Conservation (phyloP, 2,888 invertebrate species). For the Ophraella communa region DNA sequence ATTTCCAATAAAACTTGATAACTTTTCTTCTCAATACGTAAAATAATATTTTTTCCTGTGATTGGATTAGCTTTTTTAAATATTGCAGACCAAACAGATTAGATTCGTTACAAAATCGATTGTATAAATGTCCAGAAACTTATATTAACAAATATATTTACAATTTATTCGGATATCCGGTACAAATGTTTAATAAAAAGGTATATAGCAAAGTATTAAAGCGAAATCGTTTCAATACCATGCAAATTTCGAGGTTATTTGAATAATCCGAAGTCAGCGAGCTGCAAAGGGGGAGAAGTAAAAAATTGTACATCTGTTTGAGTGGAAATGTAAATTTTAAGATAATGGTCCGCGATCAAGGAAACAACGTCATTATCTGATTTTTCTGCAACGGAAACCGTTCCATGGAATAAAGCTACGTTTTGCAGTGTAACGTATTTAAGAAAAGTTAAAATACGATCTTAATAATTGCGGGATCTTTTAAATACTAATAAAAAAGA, state of each 20-base stretch:
- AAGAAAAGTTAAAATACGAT: not conserved
- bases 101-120: too few relatives aligned
- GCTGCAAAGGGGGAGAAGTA: slow-evolving; percentile 22
- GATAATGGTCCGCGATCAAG: slow-evolving; percentile 35
- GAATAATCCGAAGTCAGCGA: slow-evolving; percentile 30
- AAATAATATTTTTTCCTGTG: too few relatives aligned
- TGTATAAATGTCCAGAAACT: not conserved
- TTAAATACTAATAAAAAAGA: not conserved
- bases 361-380: slow-evolving; percentile 30
- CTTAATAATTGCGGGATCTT: not conserved
- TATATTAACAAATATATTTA: not conserved
- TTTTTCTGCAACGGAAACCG: slow-evolving; percentile 26
- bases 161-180: not conserved
- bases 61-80: too few relatives aligned
- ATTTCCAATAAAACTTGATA: too few relatives aligned
- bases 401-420: not conserved
- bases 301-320: slow-evolving; percentile 36
- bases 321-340: slow-evolving; percentile 38
- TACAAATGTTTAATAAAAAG: not conserved
- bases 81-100: too few relatives aligned
- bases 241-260: slow-evolving; percentile 31
- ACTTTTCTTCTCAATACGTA: too few relatives aligned
- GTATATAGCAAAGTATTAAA: slow-evolving; percentile 5
- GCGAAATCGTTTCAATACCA: slow-evolving; percentile 28
- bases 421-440: not conserved